Percentiles rank a stretch among this genome's conserved stretches.
phyloP scores from a whole-genome alignment of 2,888 invertebrate species.

The Julus scandinavius region DNA sequence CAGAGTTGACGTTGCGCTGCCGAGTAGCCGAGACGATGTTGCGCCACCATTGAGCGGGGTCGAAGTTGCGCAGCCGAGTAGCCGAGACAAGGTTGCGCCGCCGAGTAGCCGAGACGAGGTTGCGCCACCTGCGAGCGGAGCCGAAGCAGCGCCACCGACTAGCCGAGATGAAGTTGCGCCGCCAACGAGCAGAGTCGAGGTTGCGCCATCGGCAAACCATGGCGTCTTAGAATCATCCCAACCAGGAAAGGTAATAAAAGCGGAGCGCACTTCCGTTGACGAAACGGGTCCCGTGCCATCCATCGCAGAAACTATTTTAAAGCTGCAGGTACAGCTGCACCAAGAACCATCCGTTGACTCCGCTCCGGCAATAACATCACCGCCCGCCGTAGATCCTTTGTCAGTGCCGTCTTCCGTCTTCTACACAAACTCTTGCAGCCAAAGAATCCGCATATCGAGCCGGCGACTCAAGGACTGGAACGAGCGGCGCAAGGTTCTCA shows the following conservation, averaged over 20 bases:
- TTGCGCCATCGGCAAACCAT: background rate
- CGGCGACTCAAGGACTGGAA: constrained; percentile 39
- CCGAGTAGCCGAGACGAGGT: background rate
- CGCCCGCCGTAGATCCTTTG: too few species aligned
- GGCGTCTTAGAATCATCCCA: too few species aligned
- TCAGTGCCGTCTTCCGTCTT: background rate
- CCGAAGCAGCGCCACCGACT: background rate
- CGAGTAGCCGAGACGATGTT: background rate
- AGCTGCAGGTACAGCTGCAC: constrained; percentile 8
- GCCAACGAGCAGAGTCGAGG: background rate
- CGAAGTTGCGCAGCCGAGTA: background rate
- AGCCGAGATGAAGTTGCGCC: background rate
- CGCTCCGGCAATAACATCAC: background rate
- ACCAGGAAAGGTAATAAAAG: background rate
- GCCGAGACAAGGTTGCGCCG: background rate
- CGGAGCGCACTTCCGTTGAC: background rate
- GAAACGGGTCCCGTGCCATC: constrained; percentile 4
- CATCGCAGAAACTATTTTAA: constrained; percentile 43
- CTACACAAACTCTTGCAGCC: background rate
- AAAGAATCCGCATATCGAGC: background rate
- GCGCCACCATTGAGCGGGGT: background rate
- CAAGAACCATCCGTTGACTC: background rate
- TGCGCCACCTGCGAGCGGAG: background rate
- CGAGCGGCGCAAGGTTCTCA: constrained; percentile 39
- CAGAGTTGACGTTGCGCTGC: background rate